phyloP scores from a whole-genome alignment of 2,797 vertebrate genomes.

The Pogoniulus pusillus region DNA sequence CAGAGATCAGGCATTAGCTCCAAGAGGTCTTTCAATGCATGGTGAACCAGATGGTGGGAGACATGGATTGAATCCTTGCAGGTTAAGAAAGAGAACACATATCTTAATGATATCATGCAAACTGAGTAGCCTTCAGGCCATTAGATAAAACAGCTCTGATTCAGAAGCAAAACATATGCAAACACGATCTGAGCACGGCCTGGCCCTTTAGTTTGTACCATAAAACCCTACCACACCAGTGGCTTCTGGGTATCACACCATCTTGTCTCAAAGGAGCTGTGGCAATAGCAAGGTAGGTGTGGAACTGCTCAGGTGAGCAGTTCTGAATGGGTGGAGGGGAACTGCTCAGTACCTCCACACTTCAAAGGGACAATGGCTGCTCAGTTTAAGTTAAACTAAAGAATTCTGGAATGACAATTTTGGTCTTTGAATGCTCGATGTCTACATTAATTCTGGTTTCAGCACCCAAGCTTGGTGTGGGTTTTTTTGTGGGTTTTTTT shows the following conservation, averaged over 20 bases:
- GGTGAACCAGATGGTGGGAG: background rate
- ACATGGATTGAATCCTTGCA: background rate
- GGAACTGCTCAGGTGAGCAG: background rate
- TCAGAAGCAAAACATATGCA: background rate
- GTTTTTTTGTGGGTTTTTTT: background rate
- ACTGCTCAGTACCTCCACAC: background rate
- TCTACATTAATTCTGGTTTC: background rate
- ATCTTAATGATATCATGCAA: background rate
- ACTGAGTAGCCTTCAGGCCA: background rate
- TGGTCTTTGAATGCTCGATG: background rate
- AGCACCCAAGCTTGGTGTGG: background rate
- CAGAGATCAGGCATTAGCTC: background rate
- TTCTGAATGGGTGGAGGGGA: background rate
- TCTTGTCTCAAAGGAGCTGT: background rate
- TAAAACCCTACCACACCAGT: background rate
- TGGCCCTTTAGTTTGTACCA: background rate
- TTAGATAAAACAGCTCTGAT: background rate
- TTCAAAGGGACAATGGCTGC: background rate
- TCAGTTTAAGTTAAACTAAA: background rate
- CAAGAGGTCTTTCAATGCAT: background rate
- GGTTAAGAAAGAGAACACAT: background rate
- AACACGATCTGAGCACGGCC: background rate
- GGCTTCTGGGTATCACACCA: background rate
- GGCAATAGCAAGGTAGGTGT: background rate
- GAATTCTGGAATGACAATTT: background rate